phyloP scores from a whole-genome alignment of 2,113 vertebrate genomes.

The Mesitornis unicolor region DNA sequence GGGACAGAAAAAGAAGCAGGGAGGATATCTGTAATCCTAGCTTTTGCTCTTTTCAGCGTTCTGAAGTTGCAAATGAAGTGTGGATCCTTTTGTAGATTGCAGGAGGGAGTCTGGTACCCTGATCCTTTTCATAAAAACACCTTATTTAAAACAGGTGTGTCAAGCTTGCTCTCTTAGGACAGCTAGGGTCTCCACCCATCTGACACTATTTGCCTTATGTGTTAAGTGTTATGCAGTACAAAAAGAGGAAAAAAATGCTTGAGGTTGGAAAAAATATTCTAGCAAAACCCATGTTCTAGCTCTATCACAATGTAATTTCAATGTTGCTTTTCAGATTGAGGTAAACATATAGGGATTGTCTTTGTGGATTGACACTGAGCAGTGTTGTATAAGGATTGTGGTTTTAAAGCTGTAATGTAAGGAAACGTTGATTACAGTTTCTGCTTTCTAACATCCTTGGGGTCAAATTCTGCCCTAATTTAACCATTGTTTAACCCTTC shows the following conservation, averaged over 20 bases:
- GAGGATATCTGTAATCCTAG: neutral
- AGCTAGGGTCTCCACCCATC: neutral
- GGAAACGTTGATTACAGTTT: conserved; percentile 10
- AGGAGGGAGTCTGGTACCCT: neutral
- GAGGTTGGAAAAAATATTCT: neutral
- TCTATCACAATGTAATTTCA: neutral
- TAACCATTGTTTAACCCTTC: neutral
- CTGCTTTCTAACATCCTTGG: neutral
- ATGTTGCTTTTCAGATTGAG: neutral
- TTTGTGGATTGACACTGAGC: neutral
- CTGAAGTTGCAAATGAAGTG: neutral
- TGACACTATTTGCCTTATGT: neutral
- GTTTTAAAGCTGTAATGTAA: neutral
- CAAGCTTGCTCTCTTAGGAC: neutral
- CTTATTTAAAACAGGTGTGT: neutral
- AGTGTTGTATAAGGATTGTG: neutral
- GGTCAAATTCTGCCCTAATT: conserved; percentile 8
- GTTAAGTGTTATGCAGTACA: fast-evolving
- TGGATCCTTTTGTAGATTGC: neutral
- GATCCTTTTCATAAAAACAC: neutral
- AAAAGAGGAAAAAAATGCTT: neutral
- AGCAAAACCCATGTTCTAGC: neutral
- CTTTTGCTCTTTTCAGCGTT: neutral
- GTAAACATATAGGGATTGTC: neutral
- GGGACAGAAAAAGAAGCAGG: neutral